These are phyloP conservation scores for Orthosia gracilis DNA, from an alignment of 2,888 invertebrate species.

Conservation along the genomic window DNA sequence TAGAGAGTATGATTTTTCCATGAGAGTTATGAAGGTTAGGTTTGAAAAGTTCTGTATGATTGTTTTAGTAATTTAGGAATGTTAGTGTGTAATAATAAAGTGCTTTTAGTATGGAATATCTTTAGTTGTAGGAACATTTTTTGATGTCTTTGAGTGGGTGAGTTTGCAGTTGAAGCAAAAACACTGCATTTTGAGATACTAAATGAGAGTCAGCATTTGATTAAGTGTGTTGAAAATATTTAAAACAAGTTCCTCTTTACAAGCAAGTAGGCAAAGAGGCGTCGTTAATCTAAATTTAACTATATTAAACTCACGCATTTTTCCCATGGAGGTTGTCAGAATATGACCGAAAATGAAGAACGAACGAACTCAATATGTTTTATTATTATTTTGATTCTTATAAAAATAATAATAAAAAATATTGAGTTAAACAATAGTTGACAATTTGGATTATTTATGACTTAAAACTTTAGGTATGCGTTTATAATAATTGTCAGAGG, in stretches of 20 bases:
- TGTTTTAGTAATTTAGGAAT: slow-evolving; percentile 18
- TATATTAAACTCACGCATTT: no score
- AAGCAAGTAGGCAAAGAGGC: neutral
- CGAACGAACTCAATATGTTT: no score
- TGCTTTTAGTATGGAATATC: neutral
- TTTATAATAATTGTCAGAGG: no score
- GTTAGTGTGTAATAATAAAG: no score
- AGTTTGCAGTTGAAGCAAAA: neutral
- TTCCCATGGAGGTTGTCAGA: no score
- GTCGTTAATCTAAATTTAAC: no score
- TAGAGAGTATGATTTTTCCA: slow-evolving; percentile 67
- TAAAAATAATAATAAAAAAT: no score
- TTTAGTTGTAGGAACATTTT: neutral
- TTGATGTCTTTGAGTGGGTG: neutral
- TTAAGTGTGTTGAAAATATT: neutral
- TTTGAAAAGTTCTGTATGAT: slow-evolving; percentile 31
- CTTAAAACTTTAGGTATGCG: no score
- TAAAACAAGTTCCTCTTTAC: neutral
- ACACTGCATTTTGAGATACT: neutral
- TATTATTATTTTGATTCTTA: no score
- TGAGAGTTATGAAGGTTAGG: slow-evolving; percentile 44
- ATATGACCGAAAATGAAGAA: no score
- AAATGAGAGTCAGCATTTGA: neutral
- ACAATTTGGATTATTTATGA: no score
- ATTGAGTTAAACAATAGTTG: no score